phyloP scores from a whole-genome alignment of 2,888 invertebrate species.

The Perizoma affinitatum region DNA sequence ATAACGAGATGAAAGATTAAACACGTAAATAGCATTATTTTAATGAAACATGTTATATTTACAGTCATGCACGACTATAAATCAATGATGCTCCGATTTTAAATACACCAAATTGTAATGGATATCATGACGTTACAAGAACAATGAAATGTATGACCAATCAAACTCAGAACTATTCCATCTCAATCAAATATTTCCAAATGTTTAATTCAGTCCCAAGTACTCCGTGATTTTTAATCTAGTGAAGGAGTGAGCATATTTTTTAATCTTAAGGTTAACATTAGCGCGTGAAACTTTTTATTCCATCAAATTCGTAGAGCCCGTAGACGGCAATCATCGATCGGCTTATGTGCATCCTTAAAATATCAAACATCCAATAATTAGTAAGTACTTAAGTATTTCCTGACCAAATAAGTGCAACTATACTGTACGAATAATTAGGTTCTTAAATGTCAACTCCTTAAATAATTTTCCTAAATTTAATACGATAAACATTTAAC shows the following conservation, averaged over 20 bases:
- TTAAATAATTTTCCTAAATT: slow-evolving; percentile 76
- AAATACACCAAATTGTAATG: slow-evolving; percentile 48
- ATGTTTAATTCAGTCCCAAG: slow-evolving; percentile 41
- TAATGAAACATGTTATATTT: slow-evolving; percentile 62
- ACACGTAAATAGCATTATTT: slow-evolving; percentile 43
- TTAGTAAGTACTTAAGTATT: slow-evolving; percentile 60
- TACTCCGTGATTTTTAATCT: slow-evolving; percentile 53
- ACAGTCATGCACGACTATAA: slow-evolving; percentile 62
- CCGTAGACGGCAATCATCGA: slow-evolving; percentile 45
- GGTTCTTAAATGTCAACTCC: slow-evolving; percentile 76
- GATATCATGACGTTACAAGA: slow-evolving; percentile 49
- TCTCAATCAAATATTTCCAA: slow-evolving; percentile 34
- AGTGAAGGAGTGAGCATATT: slow-evolving; percentile 70
- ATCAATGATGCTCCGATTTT: slow-evolving; percentile 39
- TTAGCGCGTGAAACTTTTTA: slow-evolving; percentile 67
- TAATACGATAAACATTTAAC: slow-evolving; percentile 78
- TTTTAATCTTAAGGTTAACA: slow-evolving; percentile 63
- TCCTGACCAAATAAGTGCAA: slow-evolving; percentile 73
- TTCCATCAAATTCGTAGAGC: slow-evolving; percentile 75
- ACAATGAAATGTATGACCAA: slow-evolving; percentile 40
- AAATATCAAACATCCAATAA: slow-evolving; percentile 73
- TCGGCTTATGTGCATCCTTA: slow-evolving; percentile 70
- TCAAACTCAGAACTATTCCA: slow-evolving; percentile 26
- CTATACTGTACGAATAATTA: slow-evolving; percentile 66
- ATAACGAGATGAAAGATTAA: slow-evolving; percentile 55